Evolutionary conservation across 2,888 invertebrate species (phyloP).

Genomic region (Agrenia bidenticulata): DNA sequence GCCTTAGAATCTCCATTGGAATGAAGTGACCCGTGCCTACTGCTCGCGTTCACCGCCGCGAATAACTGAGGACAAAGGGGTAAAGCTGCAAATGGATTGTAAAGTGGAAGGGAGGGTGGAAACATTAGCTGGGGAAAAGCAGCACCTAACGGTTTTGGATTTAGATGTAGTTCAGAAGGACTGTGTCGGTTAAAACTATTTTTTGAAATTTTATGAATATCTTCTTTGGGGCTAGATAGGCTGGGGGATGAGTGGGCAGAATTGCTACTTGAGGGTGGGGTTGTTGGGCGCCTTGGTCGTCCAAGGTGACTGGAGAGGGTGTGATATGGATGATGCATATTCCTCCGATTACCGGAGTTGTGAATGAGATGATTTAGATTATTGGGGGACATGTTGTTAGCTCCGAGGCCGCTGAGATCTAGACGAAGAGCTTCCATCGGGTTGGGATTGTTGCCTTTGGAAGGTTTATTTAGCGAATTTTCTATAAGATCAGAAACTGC

Average conservation of each 20-base stretch:
- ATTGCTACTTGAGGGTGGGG: slow-evolving; percentile 40
- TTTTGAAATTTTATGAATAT: slow-evolving; percentile 21
- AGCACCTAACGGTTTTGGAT: slow-evolving; percentile 24
- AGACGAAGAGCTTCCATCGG: slow-evolving; percentile 45
- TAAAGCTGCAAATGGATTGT: slow-evolving; percentile 50
- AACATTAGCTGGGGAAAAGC: slow-evolving; percentile 49
- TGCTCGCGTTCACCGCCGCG: slow-evolving; percentile 31
- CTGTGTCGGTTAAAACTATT: slow-evolving; percentile 15
- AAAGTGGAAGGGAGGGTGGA: slow-evolving; percentile 48
- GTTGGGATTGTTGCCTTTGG: slow-evolving; percentile 21
- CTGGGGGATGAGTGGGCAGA: slow-evolving; percentile 47
- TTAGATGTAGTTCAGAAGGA: slow-evolving; percentile 8
- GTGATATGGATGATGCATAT: slow-evolving; percentile 26
- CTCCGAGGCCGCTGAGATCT: slow-evolving; percentile 28
- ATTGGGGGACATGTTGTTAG: slow-evolving; percentile 28
- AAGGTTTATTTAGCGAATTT: slow-evolving; percentile 1
- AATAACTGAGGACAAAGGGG: slow-evolving; percentile 50
- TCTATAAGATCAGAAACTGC: slow-evolving; percentile 2
- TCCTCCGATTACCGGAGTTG: slow-evolving; percentile 15
- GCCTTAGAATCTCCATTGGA: slow-evolving; percentile 23
- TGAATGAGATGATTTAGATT: slow-evolving; percentile 20
- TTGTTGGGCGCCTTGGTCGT: slow-evolving; percentile 15
- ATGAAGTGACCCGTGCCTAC: slow-evolving; percentile 7
- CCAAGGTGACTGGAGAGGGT: slow-evolving; percentile 25
- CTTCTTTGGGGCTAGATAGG: slow-evolving; percentile 32